Evolutionary conservation across 2,113 vertebrate species (phyloP), one percentile per base, ranked within the genome.

Genomic region (Cariama cristata): DNA sequence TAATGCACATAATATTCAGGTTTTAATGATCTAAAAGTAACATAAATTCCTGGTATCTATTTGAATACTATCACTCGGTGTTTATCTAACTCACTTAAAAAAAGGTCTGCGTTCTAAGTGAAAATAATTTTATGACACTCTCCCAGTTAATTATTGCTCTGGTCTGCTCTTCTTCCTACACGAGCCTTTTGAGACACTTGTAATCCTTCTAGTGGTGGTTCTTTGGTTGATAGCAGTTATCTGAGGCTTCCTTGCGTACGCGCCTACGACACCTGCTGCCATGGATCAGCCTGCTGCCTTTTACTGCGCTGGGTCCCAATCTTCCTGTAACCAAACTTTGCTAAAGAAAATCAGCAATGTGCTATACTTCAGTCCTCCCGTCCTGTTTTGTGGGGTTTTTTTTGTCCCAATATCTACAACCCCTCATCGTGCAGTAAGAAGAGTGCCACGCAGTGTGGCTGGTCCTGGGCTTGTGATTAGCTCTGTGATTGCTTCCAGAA

Each of bases 381-480:
- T 71, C 79, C 44, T n/a, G 3, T 38, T 38, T 38, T 12, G n/a
- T n/a, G n/a, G n/a, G n/a, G n/a, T n/a, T 19, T 9, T 58, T 69
- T 44, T 59, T 47, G 12, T 42, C 26, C 40, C 35, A 12, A 1
- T 88, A 12, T 8, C 30, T 69, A 16, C 40, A 77, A 3, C 30
- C 28, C 16, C 30, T 92, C 21, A 21, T 58, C 21, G 49, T 40
- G 60, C 27, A 67, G n/a, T 45, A 63, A 40, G 58, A 35, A 24
- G 35, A 33, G 38, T 0, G 0, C 73, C 1, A 0, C 15, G 14
- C 58, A 30, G 28, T 0, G 0, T 53, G 75, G 59, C 55, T 75
- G 55, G 30, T 47, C 64, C 45, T 62, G 33, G 68, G 16, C 42
- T 85, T 16, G 14, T 6, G 8, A 27, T 86, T 44, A 45, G 24